Evolutionary conservation across 2,797 vertebrate genomes (phyloP), one percentile per base, ranked within the genome.

Genomic region (Glyptemys insculpta): DNA sequence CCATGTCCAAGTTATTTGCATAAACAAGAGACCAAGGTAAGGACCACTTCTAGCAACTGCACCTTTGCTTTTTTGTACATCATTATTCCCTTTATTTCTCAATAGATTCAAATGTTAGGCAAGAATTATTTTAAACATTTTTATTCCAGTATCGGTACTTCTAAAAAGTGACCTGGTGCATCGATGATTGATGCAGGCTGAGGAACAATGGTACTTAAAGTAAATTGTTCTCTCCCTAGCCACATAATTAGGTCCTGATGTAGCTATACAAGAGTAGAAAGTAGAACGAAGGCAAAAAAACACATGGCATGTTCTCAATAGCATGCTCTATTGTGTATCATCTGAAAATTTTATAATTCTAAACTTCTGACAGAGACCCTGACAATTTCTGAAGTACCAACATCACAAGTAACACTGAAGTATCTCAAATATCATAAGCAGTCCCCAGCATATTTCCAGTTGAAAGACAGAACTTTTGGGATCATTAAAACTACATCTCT

Each of bases 91-190:
- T 89, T 76, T 94, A 92, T 94, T 95, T 96, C 96, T 92, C 93
- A 92, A 74, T 87, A 90, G 88, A 96, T 91, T 94, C 93, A 95
- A 96, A 96, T 92, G 89, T 78, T 78, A 80, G 95, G 95, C 68
- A 65, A 95, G 95, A 97, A 93, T 96, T 97, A 96, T 91, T 94
- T 97, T 97, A 97, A 97, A 97, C 95, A 97, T 96, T 97, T 93
- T 96, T 96, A 97, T 95, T 97, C 93, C 96, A 97, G 96, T 94
- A 95, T 97, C 95, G 95, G 96, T 54, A 92, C 95, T 97, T 97
- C 96, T 96, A 96, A 97, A 96, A 97, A 95, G 95, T 97, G 94
- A 96, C 93, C 93, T 81, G 89, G 96, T 90, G 94, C 94, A 95
- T 95, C 95, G 93, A 96, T 95, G 94, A 96, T 86, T 94, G 96